phyloP scores from a whole-genome alignment of 2,888 invertebrate species.

The Scaptomyza tumidula region DNA sequence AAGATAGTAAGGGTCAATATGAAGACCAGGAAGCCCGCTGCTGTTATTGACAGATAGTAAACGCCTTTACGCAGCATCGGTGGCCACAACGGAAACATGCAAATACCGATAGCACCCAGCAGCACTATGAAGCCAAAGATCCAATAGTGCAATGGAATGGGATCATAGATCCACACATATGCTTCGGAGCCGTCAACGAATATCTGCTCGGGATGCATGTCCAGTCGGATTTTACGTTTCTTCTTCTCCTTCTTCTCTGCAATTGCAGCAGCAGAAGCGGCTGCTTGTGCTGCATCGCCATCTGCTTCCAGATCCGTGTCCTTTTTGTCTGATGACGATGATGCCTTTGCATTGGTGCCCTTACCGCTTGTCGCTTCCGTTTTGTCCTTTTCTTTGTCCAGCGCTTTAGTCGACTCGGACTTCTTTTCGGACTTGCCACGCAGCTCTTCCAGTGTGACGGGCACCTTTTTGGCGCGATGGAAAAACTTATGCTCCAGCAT shows the following conservation, averaged over 20 bases:
- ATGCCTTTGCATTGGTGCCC: constrained; percentile 26
- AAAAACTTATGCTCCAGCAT: constrained; percentile 97
- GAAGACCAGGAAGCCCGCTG: constrained; percentile 96
- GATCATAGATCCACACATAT: constrained; percentile 99
- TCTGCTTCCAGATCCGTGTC: constrained; percentile 75
- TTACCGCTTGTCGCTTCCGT: constrained; percentile 38
- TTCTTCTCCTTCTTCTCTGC: constrained; percentile 86
- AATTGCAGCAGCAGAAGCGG: constrained; percentile 40
- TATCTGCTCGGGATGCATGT: constrained; percentile 97
- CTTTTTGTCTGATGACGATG: constrained; percentile 64
- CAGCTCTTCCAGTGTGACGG: constrained; percentile 84
- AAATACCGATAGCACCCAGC: constrained; percentile 96
- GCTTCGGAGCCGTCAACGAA: constrained; percentile 98
- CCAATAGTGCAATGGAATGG: constrained; percentile 97
- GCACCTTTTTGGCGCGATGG: constrained; percentile 96
- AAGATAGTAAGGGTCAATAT: constrained; percentile 95
- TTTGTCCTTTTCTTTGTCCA: constrained; percentile 79
- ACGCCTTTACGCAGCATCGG: constrained; percentile 96
- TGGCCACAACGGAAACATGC: constrained; percentile 99
- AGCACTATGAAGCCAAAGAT: constrained; percentile 95
- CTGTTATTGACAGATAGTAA: constrained; percentile 97
- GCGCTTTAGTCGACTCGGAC: constrained; percentile 39
- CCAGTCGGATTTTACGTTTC: constrained; percentile 96
- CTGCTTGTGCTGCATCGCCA: constrained; percentile 50
- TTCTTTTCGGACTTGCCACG: constrained; percentile 67